These are phyloP conservation scores for Rhodinocichla rosea DNA, from an alignment of 2,113 vertebrate species.

Conservation along the genomic window DNA sequence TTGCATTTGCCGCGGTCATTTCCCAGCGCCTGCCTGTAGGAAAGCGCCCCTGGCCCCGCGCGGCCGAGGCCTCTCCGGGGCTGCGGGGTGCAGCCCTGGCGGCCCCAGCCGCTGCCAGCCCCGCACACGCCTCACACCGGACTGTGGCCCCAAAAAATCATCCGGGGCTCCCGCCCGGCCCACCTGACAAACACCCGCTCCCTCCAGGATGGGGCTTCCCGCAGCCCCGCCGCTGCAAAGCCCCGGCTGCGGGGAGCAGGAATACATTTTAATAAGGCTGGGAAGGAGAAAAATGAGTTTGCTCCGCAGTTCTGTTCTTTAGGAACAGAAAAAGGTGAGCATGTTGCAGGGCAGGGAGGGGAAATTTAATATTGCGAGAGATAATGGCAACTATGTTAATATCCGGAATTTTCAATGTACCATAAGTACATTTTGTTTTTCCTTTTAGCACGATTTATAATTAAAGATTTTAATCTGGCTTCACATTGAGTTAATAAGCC, in stretches of 20 bases:
- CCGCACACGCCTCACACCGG: slow-evolving; percentile 34
- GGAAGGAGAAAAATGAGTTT: slow-evolving; percentile 69
- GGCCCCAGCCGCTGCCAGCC: slow-evolving; percentile 49
- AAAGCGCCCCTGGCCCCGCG: slow-evolving; percentile 55
- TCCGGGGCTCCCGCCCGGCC: slow-evolving; percentile 10
- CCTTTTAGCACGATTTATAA: slow-evolving; percentile 86
- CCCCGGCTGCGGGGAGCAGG: slow-evolving; percentile 1
- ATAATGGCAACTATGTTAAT: slow-evolving; percentile 85
- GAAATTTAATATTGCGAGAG: slow-evolving; percentile 80
- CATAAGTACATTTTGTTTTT: slow-evolving; percentile 86
- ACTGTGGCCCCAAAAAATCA: neutral
- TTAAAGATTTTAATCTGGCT: slow-evolving; percentile 90
- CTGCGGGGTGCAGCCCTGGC: slow-evolving; percentile 58
- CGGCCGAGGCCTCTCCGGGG: slow-evolving; percentile 64
- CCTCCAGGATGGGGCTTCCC: slow-evolving; percentile 50
- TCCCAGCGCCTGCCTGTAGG: slow-evolving; percentile 68
- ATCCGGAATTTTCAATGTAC: slow-evolving; percentile 85
- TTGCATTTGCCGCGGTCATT: slow-evolving; percentile 80
- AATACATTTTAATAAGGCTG: slow-evolving; percentile 74
- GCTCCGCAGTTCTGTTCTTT: slow-evolving; percentile 72
- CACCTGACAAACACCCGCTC: slow-evolving; percentile 52
- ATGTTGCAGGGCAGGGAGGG: slow-evolving; percentile 60
- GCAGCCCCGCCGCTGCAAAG: slow-evolving; percentile 22
- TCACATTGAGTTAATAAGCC: slow-evolving; percentile 87
- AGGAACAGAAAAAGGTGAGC: slow-evolving; percentile 76